These are phyloP conservation scores for Neotragus moschatus DNA, from an alignment of 2,113 vertebrate genomes.

Conservation along the genomic window DNA sequence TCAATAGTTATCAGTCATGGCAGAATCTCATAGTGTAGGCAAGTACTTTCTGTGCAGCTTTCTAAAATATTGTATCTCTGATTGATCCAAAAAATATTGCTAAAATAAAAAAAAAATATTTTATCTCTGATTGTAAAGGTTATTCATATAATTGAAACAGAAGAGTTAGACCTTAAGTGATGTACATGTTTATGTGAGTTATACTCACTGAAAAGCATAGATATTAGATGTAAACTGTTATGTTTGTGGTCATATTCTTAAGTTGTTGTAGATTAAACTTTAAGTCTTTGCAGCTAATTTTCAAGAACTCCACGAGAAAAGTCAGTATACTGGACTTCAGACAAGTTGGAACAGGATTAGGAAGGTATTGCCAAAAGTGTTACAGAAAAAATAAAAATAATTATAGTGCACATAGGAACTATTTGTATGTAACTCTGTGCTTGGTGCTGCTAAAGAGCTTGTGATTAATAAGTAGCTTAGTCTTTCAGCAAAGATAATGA, in stretches of 20 bases:
- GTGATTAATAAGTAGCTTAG: background rate
- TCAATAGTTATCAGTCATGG: background rate
- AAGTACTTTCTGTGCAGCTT: background rate
- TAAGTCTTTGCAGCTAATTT: background rate
- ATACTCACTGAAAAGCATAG: background rate
- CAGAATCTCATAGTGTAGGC: background rate
- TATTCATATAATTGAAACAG: background rate
- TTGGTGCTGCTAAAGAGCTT: background rate
- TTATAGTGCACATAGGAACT: background rate
- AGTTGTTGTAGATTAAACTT: background rate
- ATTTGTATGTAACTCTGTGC: background rate
- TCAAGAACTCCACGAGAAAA: background rate
- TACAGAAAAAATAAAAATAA: background rate
- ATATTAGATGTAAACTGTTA: background rate
- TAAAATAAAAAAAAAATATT: no score
- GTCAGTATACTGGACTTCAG: background rate
- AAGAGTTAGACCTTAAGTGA: background rate
- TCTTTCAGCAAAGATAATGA: conserved; percentile 24
- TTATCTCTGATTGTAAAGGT: background rate
- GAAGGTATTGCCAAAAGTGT: background rate
- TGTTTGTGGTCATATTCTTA: background rate
- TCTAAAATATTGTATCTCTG: background rate
- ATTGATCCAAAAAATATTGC: no score
- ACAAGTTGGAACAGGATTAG: background rate
- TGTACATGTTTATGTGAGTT: background rate